Evolutionary conservation across 2,113 vertebrate genomes (phyloP), one percentile per base, ranked within the genome.

Genomic region (Melanotaenia duboulayi): DNA sequence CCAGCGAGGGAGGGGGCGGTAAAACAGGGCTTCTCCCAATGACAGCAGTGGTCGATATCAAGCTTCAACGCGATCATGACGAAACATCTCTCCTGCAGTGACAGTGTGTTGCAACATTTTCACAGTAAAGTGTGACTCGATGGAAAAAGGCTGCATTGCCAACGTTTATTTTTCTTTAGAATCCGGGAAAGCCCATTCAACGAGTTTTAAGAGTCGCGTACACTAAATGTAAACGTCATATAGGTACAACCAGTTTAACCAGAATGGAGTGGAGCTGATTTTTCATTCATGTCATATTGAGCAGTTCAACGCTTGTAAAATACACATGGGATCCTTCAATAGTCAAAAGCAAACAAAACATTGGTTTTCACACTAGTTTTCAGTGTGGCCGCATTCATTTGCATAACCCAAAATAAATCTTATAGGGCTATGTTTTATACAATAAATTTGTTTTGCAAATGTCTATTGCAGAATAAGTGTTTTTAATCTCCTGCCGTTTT

Each of bases 41-140:
- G 93, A 94, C 94, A 91, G 60, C 92, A 84, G 75, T 81, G 82
- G 81, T 92, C 87, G 60, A 77, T 90, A 88, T 89, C 90, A 78
- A 87, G 81, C 86, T 84, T 71, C 78, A 56, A 69, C 84, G 71
- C 72, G 70, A 81, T 46, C 57, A 19, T 85, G 87, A 84, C 68
- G 71, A 86, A 87, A 90, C 71, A 56, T 64, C 22, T 67, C 40
- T 61, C 64, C 50, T 58, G 73, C 76, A 14, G 61, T 14, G 61
- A 52, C 73, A 70, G 67, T 10, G 68, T 78, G 71, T 85, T 83
- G 82, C 77, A 79, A 84, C 52, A 50, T 76, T 67, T 72, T 70
- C 51, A 65, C 58, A 50, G 76, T 28, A 70, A 82, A 65, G 50
- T 3, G 20, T 24, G 35, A 19, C 17, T 65, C n/a, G n/a, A n/a